Conservation (phyloP, 2,113 vertebrate genomes). For the Cnemophilus loriae region DNA sequence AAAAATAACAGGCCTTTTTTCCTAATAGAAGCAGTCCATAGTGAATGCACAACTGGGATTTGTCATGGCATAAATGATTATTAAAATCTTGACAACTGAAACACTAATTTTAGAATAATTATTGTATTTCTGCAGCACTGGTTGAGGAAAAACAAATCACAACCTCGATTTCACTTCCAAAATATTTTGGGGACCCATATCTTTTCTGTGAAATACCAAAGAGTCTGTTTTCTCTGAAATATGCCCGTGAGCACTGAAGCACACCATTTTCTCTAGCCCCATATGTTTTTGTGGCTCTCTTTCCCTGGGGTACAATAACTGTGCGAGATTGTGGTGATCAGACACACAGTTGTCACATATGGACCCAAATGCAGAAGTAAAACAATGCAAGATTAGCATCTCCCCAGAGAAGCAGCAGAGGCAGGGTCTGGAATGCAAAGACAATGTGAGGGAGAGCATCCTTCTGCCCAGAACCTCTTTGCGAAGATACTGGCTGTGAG, state of each 20-base stretch:
- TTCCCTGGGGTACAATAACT: constrained; percentile 62
- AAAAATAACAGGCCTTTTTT: not conserved
- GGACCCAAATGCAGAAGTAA: constrained; percentile 13
- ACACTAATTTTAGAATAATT: not conserved
- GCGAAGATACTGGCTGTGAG: not conserved
- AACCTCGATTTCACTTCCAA: not conserved
- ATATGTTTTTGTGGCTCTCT: constrained; percentile 60
- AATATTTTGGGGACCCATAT: not conserved
- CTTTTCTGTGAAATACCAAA: not conserved
- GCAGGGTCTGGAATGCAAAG: constrained; percentile 7
- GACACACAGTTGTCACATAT: constrained; percentile 23
- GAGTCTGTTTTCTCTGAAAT: constrained; percentile 1
- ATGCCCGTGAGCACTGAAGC: constrained; percentile 19
- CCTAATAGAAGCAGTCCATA: not conserved
- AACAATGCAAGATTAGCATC: not conserved
- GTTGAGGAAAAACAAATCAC: not conserved
- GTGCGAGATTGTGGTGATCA: constrained; percentile 24
- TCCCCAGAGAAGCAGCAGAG: not conserved
- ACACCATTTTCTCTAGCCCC: constrained; percentile 32
- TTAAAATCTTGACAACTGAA: not conserved
- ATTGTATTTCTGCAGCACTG: not conserved
- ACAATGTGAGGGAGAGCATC: not conserved
- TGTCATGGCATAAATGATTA: not conserved
- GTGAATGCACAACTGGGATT: not conserved
- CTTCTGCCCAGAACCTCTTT: not conserved